These are phyloP conservation scores for Marmota monax DNA, from an alignment of 2,113 vertebrate species.

Conservation along the genomic window DNA sequence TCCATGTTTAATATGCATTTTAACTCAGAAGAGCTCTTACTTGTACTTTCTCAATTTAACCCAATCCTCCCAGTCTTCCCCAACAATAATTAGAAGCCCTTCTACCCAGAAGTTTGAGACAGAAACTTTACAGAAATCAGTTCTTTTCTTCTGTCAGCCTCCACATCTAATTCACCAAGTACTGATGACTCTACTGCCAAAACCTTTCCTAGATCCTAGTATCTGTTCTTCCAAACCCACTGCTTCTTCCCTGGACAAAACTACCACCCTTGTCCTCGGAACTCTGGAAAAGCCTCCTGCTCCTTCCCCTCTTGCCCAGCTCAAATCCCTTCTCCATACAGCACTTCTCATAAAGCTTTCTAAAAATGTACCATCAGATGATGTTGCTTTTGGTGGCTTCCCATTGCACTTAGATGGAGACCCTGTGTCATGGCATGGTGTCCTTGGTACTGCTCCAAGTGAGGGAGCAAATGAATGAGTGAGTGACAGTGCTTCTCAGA, in stretches of 20 bases:
- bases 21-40: neutral
- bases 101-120: neutral
- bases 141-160: neutral
- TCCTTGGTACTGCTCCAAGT: neutral
- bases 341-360: neutral
- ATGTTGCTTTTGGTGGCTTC: neutral
- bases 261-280: neutral
- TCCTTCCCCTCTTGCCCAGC: neutral
- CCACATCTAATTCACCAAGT: neutral
- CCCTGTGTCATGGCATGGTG: neutral
- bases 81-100: neutral
- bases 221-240: neutral
- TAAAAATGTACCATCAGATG: neutral
- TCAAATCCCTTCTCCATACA: neutral
- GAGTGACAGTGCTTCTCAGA: neutral
- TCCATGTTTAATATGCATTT: neutral
- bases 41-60: neutral
- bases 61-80: neutral
- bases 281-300: neutral
- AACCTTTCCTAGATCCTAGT: neutral
- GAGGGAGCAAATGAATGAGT: neutral
- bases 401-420: neutral
- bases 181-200: neutral
- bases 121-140: neutral
- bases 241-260: neutral